Base-by-base conservation (phyloP, 1,140 invertebrate genomes). In the Bombus picipes region DNA sequence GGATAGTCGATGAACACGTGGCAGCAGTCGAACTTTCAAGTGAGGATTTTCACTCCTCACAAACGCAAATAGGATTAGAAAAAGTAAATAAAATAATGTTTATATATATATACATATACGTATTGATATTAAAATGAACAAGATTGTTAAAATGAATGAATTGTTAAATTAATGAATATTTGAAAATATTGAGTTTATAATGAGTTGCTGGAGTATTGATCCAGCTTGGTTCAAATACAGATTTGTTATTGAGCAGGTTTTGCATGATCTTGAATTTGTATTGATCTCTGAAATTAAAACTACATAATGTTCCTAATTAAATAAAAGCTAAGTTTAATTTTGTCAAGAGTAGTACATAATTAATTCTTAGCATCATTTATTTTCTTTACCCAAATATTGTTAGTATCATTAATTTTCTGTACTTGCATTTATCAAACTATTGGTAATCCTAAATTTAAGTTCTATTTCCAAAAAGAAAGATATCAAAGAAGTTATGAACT, bases 1-100 rank as follows among this genome's bases (percentile, higher is more conserved):
- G 79, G 79, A 53, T n/a, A 74, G 83, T 83, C 83, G 73, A 88
- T 65, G 73, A 87, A 74, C 88, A 92, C 80, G 88, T 87, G 83
- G 76, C 75, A 62, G 28, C 68, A 47, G 66, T 62, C 65, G 75
- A 83, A 77, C n/a, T 62, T 68, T 53, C 74, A n/a, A 34, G 71
- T 78, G 77, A 34, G 43, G 43, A 53, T 71, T 71, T 78, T 70
- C 41, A 13, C 37, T 84, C n/a, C 59, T 59, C 72, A 8, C 6
- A 32, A 12, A 47, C 4, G n/a, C 37, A 2, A 37, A 9, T 15
- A 62, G 22, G 22, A 82, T 15, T 4, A 13, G 10, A 28, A 77
- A 15, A 47, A 39, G 12, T 22, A 73, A 12, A 57, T 13, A 62
- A 72, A 70, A 57, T 34, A 43, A 9, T 15, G 5, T 12, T 47